Conservation (phyloP, 2,113 vertebrate genomes). For the Hystrix cristata region DNA sequence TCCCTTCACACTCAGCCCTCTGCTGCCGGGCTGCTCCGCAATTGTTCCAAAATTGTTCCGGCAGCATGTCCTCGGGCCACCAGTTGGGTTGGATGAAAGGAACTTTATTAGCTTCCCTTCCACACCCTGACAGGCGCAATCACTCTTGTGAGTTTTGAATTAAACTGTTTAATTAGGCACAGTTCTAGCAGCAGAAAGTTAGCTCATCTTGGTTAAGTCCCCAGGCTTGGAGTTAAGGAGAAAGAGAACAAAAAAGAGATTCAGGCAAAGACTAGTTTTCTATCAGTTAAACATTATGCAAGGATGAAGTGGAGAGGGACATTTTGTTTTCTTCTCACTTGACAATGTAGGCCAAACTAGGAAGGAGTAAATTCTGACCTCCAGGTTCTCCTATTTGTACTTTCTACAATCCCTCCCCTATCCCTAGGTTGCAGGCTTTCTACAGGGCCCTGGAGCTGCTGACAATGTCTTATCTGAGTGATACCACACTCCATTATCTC, state of each 20-base stretch:
- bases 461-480: background rate
- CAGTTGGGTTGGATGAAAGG: conserved; percentile 59
- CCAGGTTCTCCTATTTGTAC: background rate
- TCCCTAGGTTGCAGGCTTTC: background rate
- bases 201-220: conserved; percentile 45
- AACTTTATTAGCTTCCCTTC: conserved; percentile 83
- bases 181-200: conserved; percentile 83
- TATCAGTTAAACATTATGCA: background rate
- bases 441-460: background rate
- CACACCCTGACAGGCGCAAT: conserved; percentile 84
- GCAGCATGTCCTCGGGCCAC: conserved; percentile 64
- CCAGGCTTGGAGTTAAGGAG: conserved; percentile 41
- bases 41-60: background rate
- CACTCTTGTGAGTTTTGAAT: conserved; percentile 89
- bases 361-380: background rate
- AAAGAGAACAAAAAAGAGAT: background rate
- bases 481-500: rapidly evolving
- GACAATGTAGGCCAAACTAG: background rate
- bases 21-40: background rate
- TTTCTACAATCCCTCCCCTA: background rate
- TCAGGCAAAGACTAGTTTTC: background rate
- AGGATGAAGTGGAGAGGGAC: background rate
- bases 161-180: conserved; percentile 89
- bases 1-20: rapidly evolving
- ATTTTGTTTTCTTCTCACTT: background rate